phyloP scores from a whole-genome alignment of 2,888 invertebrate genomes.

The Antitype chi region DNA sequence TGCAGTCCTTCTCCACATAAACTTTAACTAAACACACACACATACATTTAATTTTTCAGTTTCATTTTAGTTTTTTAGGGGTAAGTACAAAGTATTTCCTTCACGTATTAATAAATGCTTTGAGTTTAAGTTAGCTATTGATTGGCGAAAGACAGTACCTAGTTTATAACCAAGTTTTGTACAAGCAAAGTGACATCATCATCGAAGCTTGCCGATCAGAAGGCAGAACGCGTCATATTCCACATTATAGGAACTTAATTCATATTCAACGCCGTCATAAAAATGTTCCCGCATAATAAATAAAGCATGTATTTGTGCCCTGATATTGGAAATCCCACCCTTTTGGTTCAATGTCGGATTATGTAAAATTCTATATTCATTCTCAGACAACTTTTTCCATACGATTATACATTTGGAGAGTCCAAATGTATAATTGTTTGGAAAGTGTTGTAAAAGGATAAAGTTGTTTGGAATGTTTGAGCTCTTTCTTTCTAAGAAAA shows the following conservation, averaged over 20 bases:
- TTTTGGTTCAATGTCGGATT: conserved; percentile 39
- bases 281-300: conserved; percentile 43
- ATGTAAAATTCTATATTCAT: conserved; percentile 25
- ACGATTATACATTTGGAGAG: conserved; percentile 8
- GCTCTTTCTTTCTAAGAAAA: neutral
- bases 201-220: conserved; percentile 25
- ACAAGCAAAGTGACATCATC: conserved; percentile 34
- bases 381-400: conserved; percentile 26
- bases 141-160: neutral
- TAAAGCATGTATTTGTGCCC: conserved; percentile 30
- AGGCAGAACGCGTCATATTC: conserved; percentile 42
- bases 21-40: no score
- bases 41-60: no score
- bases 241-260: conserved; percentile 44
- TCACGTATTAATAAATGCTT: no score
- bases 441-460: no score
- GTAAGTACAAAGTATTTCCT: no score
- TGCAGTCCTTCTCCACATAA: no score
- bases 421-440: no score
- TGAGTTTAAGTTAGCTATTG: neutral
- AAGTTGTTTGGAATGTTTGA: neutral
- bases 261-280: conserved; percentile 53
- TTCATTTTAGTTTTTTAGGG: no score
- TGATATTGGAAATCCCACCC: conserved; percentile 49
- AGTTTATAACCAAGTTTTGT: neutral